phyloP scores from a whole-genome alignment of 30 jellyfish, hydroid and myxozoan genomes.

The Aurelia sp. region DNA sequence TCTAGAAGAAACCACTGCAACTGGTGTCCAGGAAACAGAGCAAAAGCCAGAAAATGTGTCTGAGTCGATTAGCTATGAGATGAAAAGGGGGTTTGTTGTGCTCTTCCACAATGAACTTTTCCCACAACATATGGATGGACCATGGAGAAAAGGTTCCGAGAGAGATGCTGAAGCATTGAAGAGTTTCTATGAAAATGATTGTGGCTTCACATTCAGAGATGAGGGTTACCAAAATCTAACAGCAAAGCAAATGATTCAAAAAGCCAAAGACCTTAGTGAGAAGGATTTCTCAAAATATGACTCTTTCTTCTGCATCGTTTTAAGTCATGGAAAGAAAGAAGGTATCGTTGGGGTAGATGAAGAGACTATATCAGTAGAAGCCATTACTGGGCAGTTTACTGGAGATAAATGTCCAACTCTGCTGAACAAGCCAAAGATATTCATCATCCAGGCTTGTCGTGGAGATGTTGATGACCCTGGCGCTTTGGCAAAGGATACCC shows the following conservation, averaged over 20 bases:
- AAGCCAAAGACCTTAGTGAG: slow-evolving; percentile 9
- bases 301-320: slow-evolving; percentile 40
- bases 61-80: neutral
- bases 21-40: neutral
- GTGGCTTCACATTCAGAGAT: slow-evolving; percentile 29
- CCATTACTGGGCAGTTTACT: slow-evolving; percentile 42
- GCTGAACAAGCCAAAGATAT: slow-evolving; percentile 68
- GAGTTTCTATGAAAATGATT: slow-evolving; percentile 21
- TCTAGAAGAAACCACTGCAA: no score
- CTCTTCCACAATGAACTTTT: slow-evolving; percentile 20
- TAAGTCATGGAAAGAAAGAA: slow-evolving; percentile 69
- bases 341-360: slow-evolving; percentile 79
- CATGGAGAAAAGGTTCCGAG: slow-evolving; percentile 63
- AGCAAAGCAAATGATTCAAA: slow-evolving; percentile 11
- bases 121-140: neutral
- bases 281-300: slow-evolving; percentile 35
- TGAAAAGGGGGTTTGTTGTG: slow-evolving; percentile 38
- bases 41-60: neutral
- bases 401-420: slow-evolving; percentile 70
- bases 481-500: slow-evolving; percentile 38
- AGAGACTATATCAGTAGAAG: slow-evolving; percentile 17
- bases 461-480: slow-evolving; percentile 77
- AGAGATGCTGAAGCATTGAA: slow-evolving; percentile 52
- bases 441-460: slow-evolving; percentile 88
- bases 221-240: neutral